Percentiles rank a stretch among this genome's conserved stretches.
Conservation (phyloP, 2,888 invertebrate species). For the Agrenia bidenticulata region DNA sequence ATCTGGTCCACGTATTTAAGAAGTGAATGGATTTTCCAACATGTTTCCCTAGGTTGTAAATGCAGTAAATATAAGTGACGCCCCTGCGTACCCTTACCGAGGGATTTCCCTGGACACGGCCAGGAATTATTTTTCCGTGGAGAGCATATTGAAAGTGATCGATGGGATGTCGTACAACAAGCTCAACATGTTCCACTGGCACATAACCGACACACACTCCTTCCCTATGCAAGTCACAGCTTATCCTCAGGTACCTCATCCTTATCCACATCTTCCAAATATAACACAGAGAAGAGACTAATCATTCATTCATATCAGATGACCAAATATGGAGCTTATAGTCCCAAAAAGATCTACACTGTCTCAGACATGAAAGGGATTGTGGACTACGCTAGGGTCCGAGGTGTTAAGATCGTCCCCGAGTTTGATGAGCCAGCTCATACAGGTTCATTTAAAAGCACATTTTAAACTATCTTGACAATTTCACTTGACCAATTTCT, state of each 20-base stretch:
- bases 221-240: conserved; percentile 59
- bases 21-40: too few species aligned
- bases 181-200: conserved; percentile 61
- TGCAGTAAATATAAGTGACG: conserved; percentile 56
- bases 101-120: conserved; percentile 62
- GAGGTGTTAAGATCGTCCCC: conserved; percentile 58
- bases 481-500: background rate
- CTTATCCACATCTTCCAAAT: background rate
- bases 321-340: conserved; percentile 57
- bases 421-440: conserved; percentile 57
- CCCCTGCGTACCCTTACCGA: conserved; percentile 60
- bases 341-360: conserved; percentile 57
- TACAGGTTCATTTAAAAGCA: conserved; percentile 38
- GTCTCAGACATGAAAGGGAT: conserved; percentile 54
- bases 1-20: too few species aligned
- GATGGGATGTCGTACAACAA: conserved; percentile 61
- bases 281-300: background rate
- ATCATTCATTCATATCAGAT: too few species aligned
- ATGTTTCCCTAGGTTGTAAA: conserved; percentile 31
- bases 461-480: background rate
- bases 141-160: conserved; percentile 57
- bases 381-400: conserved; percentile 57
- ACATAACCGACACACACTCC: conserved; percentile 58
- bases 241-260: conserved; percentile 54
- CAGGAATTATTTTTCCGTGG: conserved; percentile 63